These are phyloP conservation scores for Myiothlypis chrysogaster DNA, from an alignment of 2,797 vertebrate species.

Conservation along the genomic window DNA sequence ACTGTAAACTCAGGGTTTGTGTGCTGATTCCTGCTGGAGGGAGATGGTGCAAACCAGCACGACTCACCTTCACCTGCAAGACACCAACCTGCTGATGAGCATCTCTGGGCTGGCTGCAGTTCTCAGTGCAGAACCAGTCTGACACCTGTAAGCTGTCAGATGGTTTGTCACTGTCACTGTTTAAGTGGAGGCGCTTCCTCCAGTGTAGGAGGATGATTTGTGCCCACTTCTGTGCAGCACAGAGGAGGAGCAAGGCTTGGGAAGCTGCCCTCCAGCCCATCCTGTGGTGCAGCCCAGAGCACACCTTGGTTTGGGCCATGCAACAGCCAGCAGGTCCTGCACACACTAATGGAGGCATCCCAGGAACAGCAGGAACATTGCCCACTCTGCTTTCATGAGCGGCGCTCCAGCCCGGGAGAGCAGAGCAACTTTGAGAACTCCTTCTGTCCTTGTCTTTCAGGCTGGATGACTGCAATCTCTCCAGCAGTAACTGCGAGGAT, in stretches of 20 bases:
- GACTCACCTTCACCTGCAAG: not conserved
- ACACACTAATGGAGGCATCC: rapidly evolving
- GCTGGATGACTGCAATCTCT: constrained; percentile 72
- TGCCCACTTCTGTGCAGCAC: not conserved
- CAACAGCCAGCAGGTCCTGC: rapidly evolving
- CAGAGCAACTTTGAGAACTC: not conserved
- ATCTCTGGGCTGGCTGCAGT: not conserved
- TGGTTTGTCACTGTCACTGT: not conserved
- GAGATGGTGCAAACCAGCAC: rapidly evolving
- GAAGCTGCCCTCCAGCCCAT: not conserved
- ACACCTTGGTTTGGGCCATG: not conserved
- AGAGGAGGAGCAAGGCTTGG: not conserved
- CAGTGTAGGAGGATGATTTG: not conserved
- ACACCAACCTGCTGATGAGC: not conserved
- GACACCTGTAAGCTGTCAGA: not conserved
- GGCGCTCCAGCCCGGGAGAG: not conserved
- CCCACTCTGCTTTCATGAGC: not conserved
- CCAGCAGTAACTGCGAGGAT: constrained; percentile 61
- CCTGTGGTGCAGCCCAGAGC: not conserved
- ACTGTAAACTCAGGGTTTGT: not conserved
- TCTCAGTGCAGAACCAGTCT: not conserved
- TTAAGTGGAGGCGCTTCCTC: not conserved
- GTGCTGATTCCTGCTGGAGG: not conserved
- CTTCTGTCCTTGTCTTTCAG: constrained; percentile 7
- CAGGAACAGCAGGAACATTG: not conserved